Evolutionary conservation across 2,797 vertebrate genomes (phyloP).

Genomic region (Hylomyscus alleni): DNA sequence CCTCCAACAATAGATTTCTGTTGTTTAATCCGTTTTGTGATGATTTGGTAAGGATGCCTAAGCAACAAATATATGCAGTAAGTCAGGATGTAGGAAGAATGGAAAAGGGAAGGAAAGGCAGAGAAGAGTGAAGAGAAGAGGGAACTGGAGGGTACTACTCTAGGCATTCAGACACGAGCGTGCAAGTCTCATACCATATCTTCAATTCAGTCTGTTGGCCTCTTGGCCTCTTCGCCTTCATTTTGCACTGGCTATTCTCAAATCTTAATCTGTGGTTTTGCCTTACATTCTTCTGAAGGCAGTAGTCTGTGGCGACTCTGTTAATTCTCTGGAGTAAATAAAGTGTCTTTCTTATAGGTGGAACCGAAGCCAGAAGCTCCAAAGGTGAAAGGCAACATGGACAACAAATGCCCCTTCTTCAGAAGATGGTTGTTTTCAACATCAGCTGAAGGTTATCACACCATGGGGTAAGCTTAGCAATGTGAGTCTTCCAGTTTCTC

Average conservation of each 20-base stretch:
- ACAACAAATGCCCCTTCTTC: too few species aligned
- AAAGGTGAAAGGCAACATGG: neutral
- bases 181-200: rapidly evolving
- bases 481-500: neutral
- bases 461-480: rapidly evolving
- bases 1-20: neutral
- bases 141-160: neutral
- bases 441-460: rapidly evolving
- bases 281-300: neutral
- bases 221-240: too few species aligned
- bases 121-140: neutral
- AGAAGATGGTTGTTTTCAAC: rapidly evolving
- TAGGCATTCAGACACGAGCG: rapidly evolving
- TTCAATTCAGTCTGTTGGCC: neutral
- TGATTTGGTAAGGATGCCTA: too few species aligned
- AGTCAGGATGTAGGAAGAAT: neutral
- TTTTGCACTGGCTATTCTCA: rapidly evolving
- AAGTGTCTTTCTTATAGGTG: neutral
- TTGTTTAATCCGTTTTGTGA: neutral
- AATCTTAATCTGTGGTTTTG: neutral
- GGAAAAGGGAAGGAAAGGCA: neutral
- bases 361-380: neutral
- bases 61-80: neutral
- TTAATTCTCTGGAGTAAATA: neutral
- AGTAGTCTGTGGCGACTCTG: neutral